These are phyloP conservation scores for Griposia aprilina DNA, from an alignment of 2,888 invertebrate species.

Conservation along the genomic window DNA sequence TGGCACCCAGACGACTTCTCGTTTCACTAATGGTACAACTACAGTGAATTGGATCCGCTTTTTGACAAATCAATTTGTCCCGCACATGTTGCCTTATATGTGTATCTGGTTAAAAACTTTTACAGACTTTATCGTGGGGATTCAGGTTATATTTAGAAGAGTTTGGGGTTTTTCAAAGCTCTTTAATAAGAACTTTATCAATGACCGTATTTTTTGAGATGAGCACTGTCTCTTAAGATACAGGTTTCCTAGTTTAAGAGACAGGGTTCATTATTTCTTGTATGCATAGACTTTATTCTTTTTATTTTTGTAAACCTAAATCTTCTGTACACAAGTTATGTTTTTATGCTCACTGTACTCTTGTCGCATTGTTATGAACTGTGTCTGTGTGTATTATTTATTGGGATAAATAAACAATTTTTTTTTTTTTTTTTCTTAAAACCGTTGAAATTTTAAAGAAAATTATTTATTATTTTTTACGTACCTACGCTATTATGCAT, in stretches of 20 bases:
- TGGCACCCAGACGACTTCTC: conserved; percentile 67
- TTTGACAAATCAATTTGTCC: conserved; percentile 73
- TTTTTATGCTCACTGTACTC: too few species aligned
- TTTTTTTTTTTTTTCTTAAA: too few species aligned
- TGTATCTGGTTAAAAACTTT: conserved; percentile 35
- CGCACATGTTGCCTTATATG: conserved; percentile 34
- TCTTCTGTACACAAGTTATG: too few species aligned
- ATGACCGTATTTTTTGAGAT: too few species aligned
- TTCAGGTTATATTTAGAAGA: neutral
- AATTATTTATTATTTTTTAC: neutral
- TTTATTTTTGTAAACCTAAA: too few species aligned
- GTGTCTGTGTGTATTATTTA: too few species aligned
- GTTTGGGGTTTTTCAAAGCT: neutral
- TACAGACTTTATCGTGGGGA: neutral
- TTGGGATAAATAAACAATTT: too few species aligned
- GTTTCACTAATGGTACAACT: conserved; percentile 76
- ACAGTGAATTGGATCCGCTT: conserved; percentile 69
- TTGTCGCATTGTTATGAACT: too few species aligned
- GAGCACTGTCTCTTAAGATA: too few species aligned
- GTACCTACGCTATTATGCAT: neutral
- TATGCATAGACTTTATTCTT: too few species aligned
- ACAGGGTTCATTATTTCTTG: too few species aligned
- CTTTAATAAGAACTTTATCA: neutral
- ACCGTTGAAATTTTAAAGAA: neutral
- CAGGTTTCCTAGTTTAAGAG: too few species aligned